Base-by-base conservation (phyloP, 2,113 vertebrate species). In the Sterrhoptilus dennistouni region DNA sequence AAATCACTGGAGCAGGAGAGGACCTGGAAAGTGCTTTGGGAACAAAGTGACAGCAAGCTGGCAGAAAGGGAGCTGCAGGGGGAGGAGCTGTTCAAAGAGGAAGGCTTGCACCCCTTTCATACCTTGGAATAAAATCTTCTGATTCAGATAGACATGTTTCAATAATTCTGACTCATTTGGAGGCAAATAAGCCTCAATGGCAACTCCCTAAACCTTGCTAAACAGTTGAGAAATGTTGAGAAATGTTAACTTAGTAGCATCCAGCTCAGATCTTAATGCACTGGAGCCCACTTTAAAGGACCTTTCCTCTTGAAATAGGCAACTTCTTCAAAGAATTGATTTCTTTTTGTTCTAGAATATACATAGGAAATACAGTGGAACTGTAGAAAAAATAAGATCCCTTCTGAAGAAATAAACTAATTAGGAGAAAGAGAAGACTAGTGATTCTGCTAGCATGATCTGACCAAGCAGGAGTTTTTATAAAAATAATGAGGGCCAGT, bases 81-180 rank as follows among this genome's bases (percentile, higher is more conserved):
- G 44, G 35, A 90, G 52, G 35, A 63, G 11, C 57, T 82, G 59
- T 52, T 85, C 71, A 57, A 31, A 90, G 60, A 88, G 75, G 85
- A 95, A 90, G 54, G 79, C 40, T 90, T 88, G 40, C 31, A 70
- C 27, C 28, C 19, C 12, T 94, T 93, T 81, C 65, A 56, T 66
- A 90, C 83, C 61, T 90, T 36, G 50, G 66, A 91, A 91, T 74
- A 86, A 94, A 95, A 64, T 64, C 68, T 80, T 93, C 85, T 90
- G 75, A 94, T 93, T 83, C 81, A 88, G 82, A 91, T 38, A 87
- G 77, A 91, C 14, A 24, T 74, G 61, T 80, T 93, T 89, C 86
- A 96, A 87, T 95, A 96, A 97, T 89, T 96, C 91, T 95, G 70
- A 96, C 60, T 95, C 87, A 95, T 93, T 82, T 94, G 38, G 35